These are phyloP conservation scores for Heteromormyrus szaboi DNA, from an alignment of 2,797 vertebrate species.

Conservation along the genomic window DNA sequence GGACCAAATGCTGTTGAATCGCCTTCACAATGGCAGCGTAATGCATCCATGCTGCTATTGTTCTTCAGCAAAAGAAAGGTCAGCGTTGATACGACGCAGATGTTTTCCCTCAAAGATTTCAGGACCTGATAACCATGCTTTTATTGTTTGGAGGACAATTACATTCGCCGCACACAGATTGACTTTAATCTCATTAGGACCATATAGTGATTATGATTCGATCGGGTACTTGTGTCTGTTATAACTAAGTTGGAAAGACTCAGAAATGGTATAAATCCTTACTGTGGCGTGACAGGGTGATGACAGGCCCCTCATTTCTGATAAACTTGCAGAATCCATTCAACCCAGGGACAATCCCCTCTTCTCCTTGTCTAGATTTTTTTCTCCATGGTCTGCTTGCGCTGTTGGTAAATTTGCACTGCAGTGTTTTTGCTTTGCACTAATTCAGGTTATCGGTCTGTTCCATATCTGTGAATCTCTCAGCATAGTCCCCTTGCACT, in stretches of 20 bases:
- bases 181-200: not conserved
- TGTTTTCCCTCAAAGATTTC: not conserved
- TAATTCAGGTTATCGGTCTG: not conserved
- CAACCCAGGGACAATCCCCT: not conserved
- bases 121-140: not conserved
- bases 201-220: not conserved
- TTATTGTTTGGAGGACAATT: constrained; percentile 2
- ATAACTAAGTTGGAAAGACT: not conserved
- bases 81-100: not conserved
- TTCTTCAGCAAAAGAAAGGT: not conserved
- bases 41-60: not conserved
- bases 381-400: not conserved
- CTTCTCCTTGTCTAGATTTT: not conserved
- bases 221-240: not conserved
- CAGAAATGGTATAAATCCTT: not conserved
- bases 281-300: not conserved
- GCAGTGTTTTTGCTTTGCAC: not conserved
- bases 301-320: not conserved
- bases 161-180: not conserved
- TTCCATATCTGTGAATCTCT: not conserved
- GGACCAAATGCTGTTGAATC: not conserved
- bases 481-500: not conserved
- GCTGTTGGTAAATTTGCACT: not conserved
- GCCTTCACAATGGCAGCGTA: not conserved
- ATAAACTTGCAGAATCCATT: not conserved